These are phyloP conservation scores for Nephotettix cincticeps DNA, from an alignment of 1,140 invertebrate species.

Conservation along the genomic window DNA sequence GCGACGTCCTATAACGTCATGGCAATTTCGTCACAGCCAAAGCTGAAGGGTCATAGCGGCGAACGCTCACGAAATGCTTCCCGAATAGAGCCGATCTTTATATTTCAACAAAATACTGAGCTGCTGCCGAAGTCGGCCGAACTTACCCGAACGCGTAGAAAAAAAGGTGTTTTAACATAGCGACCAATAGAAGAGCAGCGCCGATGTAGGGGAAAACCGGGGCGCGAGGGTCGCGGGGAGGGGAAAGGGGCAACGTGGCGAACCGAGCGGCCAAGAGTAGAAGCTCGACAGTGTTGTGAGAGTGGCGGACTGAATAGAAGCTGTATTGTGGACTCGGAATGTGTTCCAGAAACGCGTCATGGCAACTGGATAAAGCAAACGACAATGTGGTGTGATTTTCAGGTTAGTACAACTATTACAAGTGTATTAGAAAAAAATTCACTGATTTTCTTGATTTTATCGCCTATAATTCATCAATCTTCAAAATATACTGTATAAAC, in stretches of 20 bases:
- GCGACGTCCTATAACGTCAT: slow-evolving; percentile 32
- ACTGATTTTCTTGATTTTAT: no score
- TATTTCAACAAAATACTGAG: slow-evolving; percentile 24
- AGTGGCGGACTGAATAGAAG: background rate
- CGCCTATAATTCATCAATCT: no score
- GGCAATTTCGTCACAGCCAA: slow-evolving; percentile 33
- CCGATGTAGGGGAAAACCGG: slow-evolving; percentile 18
- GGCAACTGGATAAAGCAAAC: slow-evolving; percentile 19
- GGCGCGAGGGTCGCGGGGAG: background rate
- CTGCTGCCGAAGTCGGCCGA: slow-evolving; percentile 25
- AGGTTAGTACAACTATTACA: no score
- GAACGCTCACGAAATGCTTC: slow-evolving; percentile 28
- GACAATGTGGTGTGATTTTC: slow-evolving; percentile 36
- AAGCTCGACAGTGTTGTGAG: slow-evolving; percentile 23
- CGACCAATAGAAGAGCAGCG: slow-evolving; percentile 28
- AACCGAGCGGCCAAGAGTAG: slow-evolving; percentile 17
- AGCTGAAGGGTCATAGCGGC: slow-evolving; percentile 32
- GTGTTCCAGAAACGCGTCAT: slow-evolving; percentile 21
- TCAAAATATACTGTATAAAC: no score
- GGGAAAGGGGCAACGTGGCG: slow-evolving; percentile 25
- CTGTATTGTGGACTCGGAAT: slow-evolving; percentile 12
- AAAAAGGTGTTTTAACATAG: slow-evolving; percentile 30
- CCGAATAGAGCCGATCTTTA: slow-evolving; percentile 27
- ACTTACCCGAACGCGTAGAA: slow-evolving; percentile 21
- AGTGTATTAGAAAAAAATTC: no score